Evolutionary conservation across 1,140 invertebrate species (phyloP), one percentile per base, ranked within the genome.

Genomic region (Phymorhynchus buccinoides): DNA sequence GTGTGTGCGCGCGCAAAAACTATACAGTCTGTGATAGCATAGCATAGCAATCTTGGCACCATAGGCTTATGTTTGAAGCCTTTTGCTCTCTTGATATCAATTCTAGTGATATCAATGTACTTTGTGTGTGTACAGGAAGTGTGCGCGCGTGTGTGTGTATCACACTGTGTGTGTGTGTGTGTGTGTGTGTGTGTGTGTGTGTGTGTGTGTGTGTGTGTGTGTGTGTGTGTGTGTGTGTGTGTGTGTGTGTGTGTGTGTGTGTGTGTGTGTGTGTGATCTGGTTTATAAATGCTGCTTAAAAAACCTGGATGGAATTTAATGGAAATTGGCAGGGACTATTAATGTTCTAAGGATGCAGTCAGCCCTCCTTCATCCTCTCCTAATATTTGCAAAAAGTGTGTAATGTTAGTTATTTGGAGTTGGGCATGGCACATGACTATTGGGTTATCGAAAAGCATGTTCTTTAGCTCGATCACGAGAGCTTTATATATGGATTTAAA

Each of bases 361-460:
- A 48, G 9, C 48, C 62, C 6, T 62, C 75, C 3, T 37, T 84
- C 7, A 44, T 39, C n/a, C 35, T 48, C 27, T 71, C 71, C 35
- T 37, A 39, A 84, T 30, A 71, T 78, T 39, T 22, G 73, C 41
- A 48, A 48, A 42, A 6, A 7, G 3, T 30, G 44, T 18, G 4
- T 96, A 93, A 96, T 95, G 86, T 95, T 7, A 77, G 35, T 78
- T 0, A 37, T 41, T 78, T 78, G 35, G 6, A 37, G 37, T 39
- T 79, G 18, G 16, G 16, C 77, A 42, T 39, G 77, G 44, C 18
- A 18, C 7, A 48, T 48, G 7, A 18, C 44, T 48, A 48, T 48
- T 9, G 16, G 3, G 6, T 3, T 35, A 37, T 39, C 16, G 12
- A 52, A 52, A 52, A 18, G 12, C 0, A 52, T 52, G 48, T 9